These are phyloP conservation scores for Lumbricus terrestris DNA, from an alignment of 2,888 invertebrate species.

Conservation along the genomic window DNA sequence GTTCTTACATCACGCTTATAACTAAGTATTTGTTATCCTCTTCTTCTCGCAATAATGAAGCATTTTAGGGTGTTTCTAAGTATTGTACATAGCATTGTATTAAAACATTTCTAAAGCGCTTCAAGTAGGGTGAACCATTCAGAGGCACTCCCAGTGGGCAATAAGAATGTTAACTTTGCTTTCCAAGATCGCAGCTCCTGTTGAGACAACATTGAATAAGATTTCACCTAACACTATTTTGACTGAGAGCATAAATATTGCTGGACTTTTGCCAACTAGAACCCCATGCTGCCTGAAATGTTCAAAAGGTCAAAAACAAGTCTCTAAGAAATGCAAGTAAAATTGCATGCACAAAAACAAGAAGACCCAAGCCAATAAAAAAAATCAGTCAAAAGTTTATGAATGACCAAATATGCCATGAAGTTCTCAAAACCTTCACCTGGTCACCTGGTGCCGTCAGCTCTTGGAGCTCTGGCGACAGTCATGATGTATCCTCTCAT, in stretches of 20 bases:
- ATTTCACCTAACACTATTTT: neutral
- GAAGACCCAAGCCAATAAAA: neutral
- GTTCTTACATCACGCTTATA: neutral
- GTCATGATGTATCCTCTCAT: too few species aligned
- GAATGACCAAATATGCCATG: neutral
- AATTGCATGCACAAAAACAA: neutral
- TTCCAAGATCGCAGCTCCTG: neutral
- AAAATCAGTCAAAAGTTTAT: neutral
- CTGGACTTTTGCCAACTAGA: too few species aligned
- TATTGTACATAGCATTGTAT: too few species aligned
- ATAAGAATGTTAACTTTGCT: neutral
- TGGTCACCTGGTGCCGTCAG: too few species aligned
- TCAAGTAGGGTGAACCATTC: too few species aligned
- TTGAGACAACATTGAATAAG: neutral
- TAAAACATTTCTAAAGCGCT: too few species aligned
- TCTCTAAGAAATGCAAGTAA: neutral
- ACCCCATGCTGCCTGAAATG: neutral
- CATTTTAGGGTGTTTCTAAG: too few species aligned
- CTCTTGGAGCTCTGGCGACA: too few species aligned
- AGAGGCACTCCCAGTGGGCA: too few species aligned
- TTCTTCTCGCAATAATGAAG: too few species aligned
- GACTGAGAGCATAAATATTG: neutral
- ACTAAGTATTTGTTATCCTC: too few species aligned
- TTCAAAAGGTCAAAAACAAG: neutral
- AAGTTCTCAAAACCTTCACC: conserved; percentile 4